Evolutionary conservation across 2,113 vertebrate genomes (phyloP), one percentile per base, ranked within the genome.

Genomic region (Sminthopsis crassicaudata): DNA sequence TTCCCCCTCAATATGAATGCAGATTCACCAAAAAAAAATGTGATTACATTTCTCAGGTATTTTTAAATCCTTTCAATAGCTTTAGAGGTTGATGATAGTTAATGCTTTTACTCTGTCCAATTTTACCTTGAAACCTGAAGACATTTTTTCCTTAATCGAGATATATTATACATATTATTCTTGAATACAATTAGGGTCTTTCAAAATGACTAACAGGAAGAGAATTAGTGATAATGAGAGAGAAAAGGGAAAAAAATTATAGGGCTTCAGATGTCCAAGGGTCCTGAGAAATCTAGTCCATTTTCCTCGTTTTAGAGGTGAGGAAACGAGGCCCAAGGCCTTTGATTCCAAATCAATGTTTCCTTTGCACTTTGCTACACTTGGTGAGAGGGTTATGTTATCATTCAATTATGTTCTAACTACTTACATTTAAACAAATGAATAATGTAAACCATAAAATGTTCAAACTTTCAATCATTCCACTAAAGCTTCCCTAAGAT

Each of bases 1-100:
- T 84, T 84, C 6, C 19, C 19, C n/a, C 67, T 84, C n/a, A 84
- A 23, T 84, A 19, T 84, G 67, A 84, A 42, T 42, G 67, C 67
- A 42, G n/a, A 19, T 42, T 42, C 6, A 42, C 8, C 67, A 84
- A 84, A 22, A 26, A 84, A 42, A 84, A 8, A 84, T 22, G n/a
- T 84, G 7, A 84, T 84, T 42, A 84, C 7, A 84, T n/a, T 84
- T 84, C 2, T 84, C n/a, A 84, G n/a, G 36, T 84, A 84, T 91
- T 36, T 50, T 53, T 4, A 52, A 67, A 52, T 8, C 22, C 94
- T 84, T 96, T 54, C 55, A 96, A 25, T 90, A 50, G 55, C 12
- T 90, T 12, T 93, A 94, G 6, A 95, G 6, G 91, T 95, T 94
- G 25, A 93, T 9, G 95, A 53, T 10, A 92, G 12, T 67, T 67